Conservation (phyloP, 1,140 invertebrate genomes). For the Penaeus japonicus region DNA sequence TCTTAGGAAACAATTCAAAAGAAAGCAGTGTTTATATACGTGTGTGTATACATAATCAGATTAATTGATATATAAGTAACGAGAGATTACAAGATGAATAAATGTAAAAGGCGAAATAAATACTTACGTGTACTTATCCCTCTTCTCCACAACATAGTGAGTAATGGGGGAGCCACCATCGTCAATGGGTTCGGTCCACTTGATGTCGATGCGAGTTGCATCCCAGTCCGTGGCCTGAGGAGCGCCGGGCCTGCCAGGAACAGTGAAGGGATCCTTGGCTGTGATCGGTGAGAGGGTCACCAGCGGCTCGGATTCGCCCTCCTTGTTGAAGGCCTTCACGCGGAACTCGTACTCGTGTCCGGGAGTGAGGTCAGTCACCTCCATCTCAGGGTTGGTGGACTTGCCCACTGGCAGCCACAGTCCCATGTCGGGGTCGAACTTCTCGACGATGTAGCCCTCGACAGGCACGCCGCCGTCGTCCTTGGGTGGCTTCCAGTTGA, state of each 20-base stretch:
- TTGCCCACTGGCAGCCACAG: slow-evolving; percentile 89
- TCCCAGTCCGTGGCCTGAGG: slow-evolving; percentile 92
- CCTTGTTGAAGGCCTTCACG: slow-evolving; percentile 95
- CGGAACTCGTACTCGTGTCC: slow-evolving; percentile 98
- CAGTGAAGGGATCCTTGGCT: slow-evolving; percentile 97
- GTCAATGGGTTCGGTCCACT: slow-evolving; percentile 75
- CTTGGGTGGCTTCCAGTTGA: slow-evolving; percentile 97
- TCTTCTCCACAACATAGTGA: slow-evolving; percentile 96
- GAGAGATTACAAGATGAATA: not conserved
- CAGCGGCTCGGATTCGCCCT: slow-evolving; percentile 96
- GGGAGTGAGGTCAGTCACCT: slow-evolving; percentile 85
- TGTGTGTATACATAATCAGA: not conserved
- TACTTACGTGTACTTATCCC: slow-evolving; percentile 83
- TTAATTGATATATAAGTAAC: too few relatives aligned
- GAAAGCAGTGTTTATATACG: not conserved
- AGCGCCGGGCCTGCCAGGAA: slow-evolving; percentile 81
- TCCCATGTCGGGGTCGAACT: slow-evolving; percentile 89
- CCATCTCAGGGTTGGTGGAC: slow-evolving; percentile 82
- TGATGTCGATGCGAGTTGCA: slow-evolving; percentile 86
- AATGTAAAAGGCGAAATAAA: not conserved
- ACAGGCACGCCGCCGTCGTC: slow-evolving; percentile 97
- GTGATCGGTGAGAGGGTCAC: slow-evolving; percentile 90
- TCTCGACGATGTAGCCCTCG: slow-evolving; percentile 94
- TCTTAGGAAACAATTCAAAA: not conserved
- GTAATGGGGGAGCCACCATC: slow-evolving; percentile 93